Percentiles rank a stretch among this genome's conserved stretches.
phyloP scores from a whole-genome alignment of 2,113 vertebrate genomes.

The Vimba vimba region DNA sequence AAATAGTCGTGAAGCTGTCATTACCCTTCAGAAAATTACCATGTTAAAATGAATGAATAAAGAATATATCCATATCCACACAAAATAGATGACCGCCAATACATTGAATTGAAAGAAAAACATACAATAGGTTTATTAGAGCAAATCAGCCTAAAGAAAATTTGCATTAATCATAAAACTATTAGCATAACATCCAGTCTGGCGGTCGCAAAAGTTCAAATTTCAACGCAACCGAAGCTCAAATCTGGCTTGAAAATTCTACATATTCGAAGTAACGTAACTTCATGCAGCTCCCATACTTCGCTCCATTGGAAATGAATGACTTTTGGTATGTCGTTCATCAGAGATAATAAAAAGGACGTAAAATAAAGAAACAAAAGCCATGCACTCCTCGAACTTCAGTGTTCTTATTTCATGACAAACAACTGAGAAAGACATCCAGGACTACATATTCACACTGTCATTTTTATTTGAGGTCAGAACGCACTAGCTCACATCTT shows the following conservation, averaged over 20 bases:
- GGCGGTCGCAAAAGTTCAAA: neutral
- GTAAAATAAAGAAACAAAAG: neutral
- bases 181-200: neutral
- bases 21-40: too few relatives aligned
- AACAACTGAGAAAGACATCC: neutral
- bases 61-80: too few relatives aligned
- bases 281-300: neutral
- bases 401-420: neutral
- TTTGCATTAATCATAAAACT: too few relatives aligned
- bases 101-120: too few relatives aligned
- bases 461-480: conserved; percentile 1
- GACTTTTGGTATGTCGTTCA: neutral
- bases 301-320: neutral
- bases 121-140: too few relatives aligned
- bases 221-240: neutral
- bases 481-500: neutral
- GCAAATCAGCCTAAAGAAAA: too few relatives aligned
- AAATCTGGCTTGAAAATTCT: neutral
- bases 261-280: neutral
- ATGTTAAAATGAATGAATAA: too few relatives aligned
- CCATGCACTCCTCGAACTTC: neutral
- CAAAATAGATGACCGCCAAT: too few relatives aligned
- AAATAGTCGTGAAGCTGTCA: too few relatives aligned
- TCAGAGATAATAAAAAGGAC: neutral
- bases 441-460: neutral